Evolutionary conservation across 2,113 vertebrate species (phyloP), one percentile per base, ranked within the genome.

Genomic region (Rattus rattus): DNA sequence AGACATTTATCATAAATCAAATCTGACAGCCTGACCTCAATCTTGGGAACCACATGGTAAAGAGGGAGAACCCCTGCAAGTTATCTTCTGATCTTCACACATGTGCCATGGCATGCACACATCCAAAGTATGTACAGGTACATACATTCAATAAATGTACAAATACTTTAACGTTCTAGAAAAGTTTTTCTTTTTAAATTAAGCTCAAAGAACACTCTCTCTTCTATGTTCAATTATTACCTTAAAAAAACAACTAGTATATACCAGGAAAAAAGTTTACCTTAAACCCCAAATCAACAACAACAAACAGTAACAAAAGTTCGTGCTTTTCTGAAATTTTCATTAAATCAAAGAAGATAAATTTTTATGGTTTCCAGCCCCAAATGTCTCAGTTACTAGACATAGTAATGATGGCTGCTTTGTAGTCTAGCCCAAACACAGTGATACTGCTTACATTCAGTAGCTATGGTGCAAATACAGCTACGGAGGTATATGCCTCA

Each of bases 231-330:
- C 61, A 92, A 47, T 72, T 75, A 33, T 49, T 96, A 30, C 52
- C 52, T 81, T 49, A 94, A 92, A 92, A 43, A 83, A 65, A 36
- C 47, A 84, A 92, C 19, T 43, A 94, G 63, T 63, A 12, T 67
- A 47, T 13, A 59, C 12, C 30, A 72, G 30, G 59, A 97, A 96
- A 85, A 12, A 33, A 76, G 63, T 67, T 65, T 72, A 81, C 22
- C 52, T 33, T 94, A n/a, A 16, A 11, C 20, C 19, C 52, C n/a
- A 96, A 81, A 72, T 47, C 43, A 90, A 90, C 88, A 49, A 28
- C 72, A 94, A 94, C 61, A 92, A 67, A 79, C 61, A 92, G 39
- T 26, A 93, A 92, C 11, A 77, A 72, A 87, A 90, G 52, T 49
- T 88, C 39, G 87, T 43, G 56, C 43, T 65, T 84, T 39, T 84